Percentiles rank a stretch among this genome's conserved stretches.
phyloP scores from a whole-genome alignment of 2,113 vertebrate genomes.

The Cnemophilus loriae region DNA sequence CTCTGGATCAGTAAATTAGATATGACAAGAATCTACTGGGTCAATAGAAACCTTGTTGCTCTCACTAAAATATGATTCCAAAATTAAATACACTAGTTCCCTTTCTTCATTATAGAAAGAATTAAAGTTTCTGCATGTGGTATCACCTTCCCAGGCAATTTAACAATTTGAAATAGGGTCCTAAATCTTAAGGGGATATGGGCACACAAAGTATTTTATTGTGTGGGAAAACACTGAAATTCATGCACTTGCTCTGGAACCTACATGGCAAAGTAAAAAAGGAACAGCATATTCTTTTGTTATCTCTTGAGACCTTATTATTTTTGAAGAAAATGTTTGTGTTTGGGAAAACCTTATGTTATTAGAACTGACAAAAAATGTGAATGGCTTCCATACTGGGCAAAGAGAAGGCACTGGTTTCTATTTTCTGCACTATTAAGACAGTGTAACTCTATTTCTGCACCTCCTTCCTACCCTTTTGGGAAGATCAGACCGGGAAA shows the following conservation, averaged over 20 bases:
- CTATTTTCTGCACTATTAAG: not conserved
- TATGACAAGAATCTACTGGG: slow-evolving; percentile 66
- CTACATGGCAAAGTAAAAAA: slow-evolving; percentile 11
- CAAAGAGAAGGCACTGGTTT: not conserved
- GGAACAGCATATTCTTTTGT: not conserved
- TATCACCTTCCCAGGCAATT: slow-evolving; percentile 57
- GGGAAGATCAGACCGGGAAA: not conserved
- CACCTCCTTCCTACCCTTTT: not conserved
- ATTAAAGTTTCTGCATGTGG: slow-evolving; percentile 58
- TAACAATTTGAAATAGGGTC: slow-evolving; percentile 57
- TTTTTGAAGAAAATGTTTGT: slow-evolving; percentile 19
- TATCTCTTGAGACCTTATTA: slow-evolving; percentile 67
- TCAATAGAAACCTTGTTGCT: slow-evolving; percentile 74
- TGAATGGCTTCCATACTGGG: not conserved
- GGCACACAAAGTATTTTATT: not conserved
- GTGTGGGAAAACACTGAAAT: not conserved
- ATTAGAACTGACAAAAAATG: not conserved
- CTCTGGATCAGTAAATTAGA: slow-evolving; percentile 68
- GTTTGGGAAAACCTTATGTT: slow-evolving; percentile 15
- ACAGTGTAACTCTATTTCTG: not conserved
- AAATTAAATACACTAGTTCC: slow-evolving; percentile 73
- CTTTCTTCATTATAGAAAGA: slow-evolving; percentile 68
- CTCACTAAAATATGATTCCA: slow-evolving; percentile 71
- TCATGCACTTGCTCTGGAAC: not conserved
- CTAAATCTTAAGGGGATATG: slow-evolving; percentile 58